Conservation (phyloP, 2,797 vertebrate genomes). For the Buphagus erythrorhynchus region DNA sequence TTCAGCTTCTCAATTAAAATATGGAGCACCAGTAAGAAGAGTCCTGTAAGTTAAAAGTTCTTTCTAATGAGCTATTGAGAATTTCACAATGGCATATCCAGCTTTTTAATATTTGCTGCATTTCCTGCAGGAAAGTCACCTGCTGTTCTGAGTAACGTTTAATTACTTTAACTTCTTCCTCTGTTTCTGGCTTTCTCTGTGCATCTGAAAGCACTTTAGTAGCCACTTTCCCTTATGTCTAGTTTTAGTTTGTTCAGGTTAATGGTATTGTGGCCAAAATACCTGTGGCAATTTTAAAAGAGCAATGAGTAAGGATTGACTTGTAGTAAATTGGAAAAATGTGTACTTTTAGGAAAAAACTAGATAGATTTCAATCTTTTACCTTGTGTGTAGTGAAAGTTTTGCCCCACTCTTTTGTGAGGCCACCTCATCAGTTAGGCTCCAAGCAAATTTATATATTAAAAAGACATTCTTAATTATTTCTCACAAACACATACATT, state of each 20-base stretch:
- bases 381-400: not conserved
- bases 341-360: not conserved
- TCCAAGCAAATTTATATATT: not conserved
- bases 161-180: not conserved
- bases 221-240: not conserved
- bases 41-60: not conserved
- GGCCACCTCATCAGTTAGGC: not conserved
- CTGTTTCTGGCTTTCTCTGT: constrained; percentile 3
- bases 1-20: not conserved
- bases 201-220: not conserved
- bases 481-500: not conserved
- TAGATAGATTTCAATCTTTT: not conserved
- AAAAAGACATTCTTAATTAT: not conserved
- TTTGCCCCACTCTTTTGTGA: not conserved
- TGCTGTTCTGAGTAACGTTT: not conserved
- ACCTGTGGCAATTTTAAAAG: not conserved
- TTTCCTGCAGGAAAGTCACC: not conserved
- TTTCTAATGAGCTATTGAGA: not conserved
- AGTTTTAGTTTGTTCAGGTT: not conserved
- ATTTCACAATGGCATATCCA: not conserved
- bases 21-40: not conserved
- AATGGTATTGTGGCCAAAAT: not conserved
- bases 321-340: not conserved
- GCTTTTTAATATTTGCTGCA: not conserved
- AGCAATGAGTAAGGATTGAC: not conserved